Base-by-base conservation (phyloP, 2,888 invertebrate genomes). In the Blera fallax region DNA sequence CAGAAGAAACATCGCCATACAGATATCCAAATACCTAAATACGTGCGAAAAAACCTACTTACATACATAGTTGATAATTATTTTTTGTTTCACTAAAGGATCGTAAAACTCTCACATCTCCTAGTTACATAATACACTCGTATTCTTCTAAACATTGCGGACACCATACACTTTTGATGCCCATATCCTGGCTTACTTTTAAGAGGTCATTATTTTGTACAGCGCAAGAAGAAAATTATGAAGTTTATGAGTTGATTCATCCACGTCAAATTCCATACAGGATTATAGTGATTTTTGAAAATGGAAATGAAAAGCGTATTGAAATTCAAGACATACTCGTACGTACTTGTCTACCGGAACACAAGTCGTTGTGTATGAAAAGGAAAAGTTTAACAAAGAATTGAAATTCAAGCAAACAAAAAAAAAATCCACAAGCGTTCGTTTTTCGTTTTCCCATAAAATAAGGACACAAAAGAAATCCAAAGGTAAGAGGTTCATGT, bases 401-500 rank as follows among this genome's bases (percentile, higher is more conserved):
- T 32, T 48, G 48, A 18, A 29, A 27, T 45, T 45, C 43, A 45
- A 11, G 10, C 43, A 52, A 67, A 67, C 65, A 27, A 67, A 52
- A 52, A 67, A 67, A 50, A 27, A 67, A 52, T 37, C 34, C 52
- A 11, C 16, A 32, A 48, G 8, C 16, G 29, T n/a, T 45, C 6
- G 45, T 64, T 64, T 45, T 43, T 45, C 1, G 3, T 1, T 37
- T 8, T 21, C 29, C 18, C 29, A 58, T 40, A 40, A 58, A 58
- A 58, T 24, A 21, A 37, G 7, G 21, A 18, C 4, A 32, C 43
- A 43, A 40, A 24, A 37, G 50, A 52, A 37, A 16, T 52, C 18
- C 16, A 69, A 32, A 70, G 54, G 54, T 69, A 29, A 27, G 24
- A 52, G 7, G 50, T 40, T 54, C 27, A 37, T 52, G 52, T 32